These are phyloP conservation scores for Harpalus rufipes DNA, from an alignment of 2,888 invertebrate species.

Conservation along the genomic window DNA sequence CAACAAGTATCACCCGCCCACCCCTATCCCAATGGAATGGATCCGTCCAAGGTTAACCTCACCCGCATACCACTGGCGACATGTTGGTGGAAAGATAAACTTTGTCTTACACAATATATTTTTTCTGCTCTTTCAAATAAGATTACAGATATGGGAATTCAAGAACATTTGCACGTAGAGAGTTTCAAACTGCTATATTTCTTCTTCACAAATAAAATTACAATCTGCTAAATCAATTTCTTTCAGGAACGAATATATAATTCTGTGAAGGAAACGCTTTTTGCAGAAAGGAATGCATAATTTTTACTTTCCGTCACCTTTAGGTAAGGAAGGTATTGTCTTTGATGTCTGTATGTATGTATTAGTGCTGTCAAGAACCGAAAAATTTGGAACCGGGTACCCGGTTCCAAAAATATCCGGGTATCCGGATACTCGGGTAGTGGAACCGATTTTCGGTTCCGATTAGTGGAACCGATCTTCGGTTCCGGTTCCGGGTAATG, in stretches of 20 bases:
- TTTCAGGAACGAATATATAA: not conserved
- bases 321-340: no score
- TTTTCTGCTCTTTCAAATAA: constrained; percentile 39
- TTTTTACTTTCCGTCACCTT: no score
- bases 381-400: no score
- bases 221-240: constrained; percentile 2
- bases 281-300: no score
- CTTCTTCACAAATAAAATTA: constrained; percentile 15
- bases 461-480: no score
- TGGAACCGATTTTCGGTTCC: no score
- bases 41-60: constrained; percentile 46
- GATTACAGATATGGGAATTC: constrained; percentile 44
- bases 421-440: no score
- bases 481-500: no score
- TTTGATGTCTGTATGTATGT: no score
- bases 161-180: constrained; percentile 28
- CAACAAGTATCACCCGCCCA: constrained; percentile 57
- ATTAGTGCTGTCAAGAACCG: no score
- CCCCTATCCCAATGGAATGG: constrained; percentile 17
- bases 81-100: constrained; percentile 50
- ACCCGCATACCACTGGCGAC: constrained; percentile 42
- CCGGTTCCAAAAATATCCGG: no score
- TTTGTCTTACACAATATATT: constrained; percentile 54
- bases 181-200: constrained; percentile 15
- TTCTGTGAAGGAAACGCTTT: not conserved